These are phyloP conservation scores for Macaca mulatta DNA, from an alignment of 2,113 vertebrate genomes.

Conservation along the genomic window DNA sequence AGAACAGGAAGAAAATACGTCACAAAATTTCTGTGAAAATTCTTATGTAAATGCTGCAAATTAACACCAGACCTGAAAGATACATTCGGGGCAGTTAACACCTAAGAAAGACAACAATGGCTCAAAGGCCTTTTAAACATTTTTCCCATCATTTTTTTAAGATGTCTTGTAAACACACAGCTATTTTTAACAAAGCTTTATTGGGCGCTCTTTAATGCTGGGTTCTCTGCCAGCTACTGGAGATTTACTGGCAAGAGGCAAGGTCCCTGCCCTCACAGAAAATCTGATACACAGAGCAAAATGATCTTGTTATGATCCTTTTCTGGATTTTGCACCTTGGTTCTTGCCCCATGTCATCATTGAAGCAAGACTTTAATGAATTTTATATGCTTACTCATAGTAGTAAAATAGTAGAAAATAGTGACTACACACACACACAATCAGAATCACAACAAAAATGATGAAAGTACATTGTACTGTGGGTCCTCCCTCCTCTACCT, in stretches of 20 bases:
- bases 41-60: background rate
- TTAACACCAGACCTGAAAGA: background rate
- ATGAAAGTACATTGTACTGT: background rate
- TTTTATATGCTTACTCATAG: background rate
- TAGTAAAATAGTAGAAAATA: constrained; percentile 19
- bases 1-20: background rate
- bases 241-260: background rate
- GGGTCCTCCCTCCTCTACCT: fast-evolving
- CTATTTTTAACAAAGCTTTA: background rate
- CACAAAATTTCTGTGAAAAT: constrained; percentile 4
- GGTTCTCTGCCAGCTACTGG: background rate
- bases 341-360: background rate
- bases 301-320: background rate
- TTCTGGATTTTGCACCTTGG: background rate
- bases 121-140: background rate
- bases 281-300: background rate
- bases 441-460: background rate
- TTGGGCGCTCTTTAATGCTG: background rate
- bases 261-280: background rate
- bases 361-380: background rate
- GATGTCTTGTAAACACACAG: background rate
- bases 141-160: background rate
- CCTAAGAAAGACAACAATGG: background rate
- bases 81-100: background rate
- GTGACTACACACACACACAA: background rate